A percentile compares a stretch with the other conserved stretches of the same genome.
These are phyloP conservation scores for Erythrolamprus reginae DNA, from an alignment of 2,113 vertebrate species.

Conservation along the genomic window DNA sequence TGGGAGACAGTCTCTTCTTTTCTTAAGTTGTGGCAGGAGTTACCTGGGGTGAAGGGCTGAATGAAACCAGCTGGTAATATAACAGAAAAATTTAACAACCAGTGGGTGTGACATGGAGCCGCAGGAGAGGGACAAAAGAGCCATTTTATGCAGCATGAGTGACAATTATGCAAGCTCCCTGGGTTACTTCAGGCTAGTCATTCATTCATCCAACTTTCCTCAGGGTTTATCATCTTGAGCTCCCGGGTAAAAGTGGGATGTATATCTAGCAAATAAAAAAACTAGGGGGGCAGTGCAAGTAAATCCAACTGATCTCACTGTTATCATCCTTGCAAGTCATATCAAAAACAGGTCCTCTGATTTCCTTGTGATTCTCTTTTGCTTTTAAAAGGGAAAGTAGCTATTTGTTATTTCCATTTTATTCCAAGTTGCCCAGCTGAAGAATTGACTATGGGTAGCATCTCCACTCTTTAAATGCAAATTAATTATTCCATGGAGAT, in stretches of 20 bases:
- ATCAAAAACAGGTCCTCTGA: conserved; percentile 4
- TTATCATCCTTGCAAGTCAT: background rate
- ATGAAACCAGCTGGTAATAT: too few relatives aligned
- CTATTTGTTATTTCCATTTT: background rate
- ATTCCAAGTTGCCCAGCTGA: conserved; percentile 1
- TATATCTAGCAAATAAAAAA: background rate
- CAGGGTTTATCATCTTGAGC: background rate
- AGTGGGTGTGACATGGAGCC: too few relatives aligned
- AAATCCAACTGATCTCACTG: background rate
- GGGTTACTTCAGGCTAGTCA: background rate
- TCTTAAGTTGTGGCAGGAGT: too few relatives aligned
- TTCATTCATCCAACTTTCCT: background rate
- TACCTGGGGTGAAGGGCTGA: too few relatives aligned
- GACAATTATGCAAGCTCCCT: background rate
- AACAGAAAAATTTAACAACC: too few relatives aligned
- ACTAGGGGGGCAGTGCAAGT: background rate
- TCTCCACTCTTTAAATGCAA: conserved; percentile 5
- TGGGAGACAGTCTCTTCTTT: too few relatives aligned
- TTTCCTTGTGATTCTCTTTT: background rate
- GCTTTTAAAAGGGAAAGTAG: background rate
- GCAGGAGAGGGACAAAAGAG: too few relatives aligned
- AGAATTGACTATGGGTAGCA: background rate
- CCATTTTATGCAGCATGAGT: too few relatives aligned
- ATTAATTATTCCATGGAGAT: conserved; percentile 29
- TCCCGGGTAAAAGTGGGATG: background rate